These are phyloP conservation scores for Branchellion lobata DNA, from an alignment of 2,888 invertebrate genomes.

Conservation along the genomic window DNA sequence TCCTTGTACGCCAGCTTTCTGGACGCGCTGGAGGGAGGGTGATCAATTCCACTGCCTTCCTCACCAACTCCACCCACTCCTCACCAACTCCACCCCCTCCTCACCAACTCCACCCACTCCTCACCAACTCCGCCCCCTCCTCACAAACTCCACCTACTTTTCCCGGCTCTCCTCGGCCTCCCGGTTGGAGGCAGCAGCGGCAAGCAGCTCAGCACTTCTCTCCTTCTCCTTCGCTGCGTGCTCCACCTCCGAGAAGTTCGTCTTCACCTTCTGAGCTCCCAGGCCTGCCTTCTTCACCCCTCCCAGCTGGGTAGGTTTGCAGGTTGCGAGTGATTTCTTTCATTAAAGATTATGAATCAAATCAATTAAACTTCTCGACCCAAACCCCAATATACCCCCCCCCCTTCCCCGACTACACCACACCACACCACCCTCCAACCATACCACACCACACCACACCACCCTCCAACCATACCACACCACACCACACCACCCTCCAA, in stretches of 20 bases:
- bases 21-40: conserved; percentile 54
- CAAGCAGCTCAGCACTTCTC: conserved; percentile 66
- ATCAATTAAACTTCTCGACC: background rate
- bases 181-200: conserved; percentile 59
- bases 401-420: conserved; percentile 52
- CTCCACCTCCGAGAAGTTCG: conserved; percentile 92
- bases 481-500: conserved; percentile 48
- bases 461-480: conserved; percentile 56
- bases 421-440: background rate
- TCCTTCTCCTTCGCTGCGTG: conserved; percentile 82
- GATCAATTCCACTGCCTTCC: background rate
- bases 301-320: conserved; percentile 65
- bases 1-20: conserved; percentile 62
- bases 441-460: background rate
- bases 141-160: background rate
- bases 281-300: conserved; percentile 77
- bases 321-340: background rate
- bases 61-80: background rate
- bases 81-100: too few species aligned
- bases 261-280: conserved; percentile 89
- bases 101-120: too few species aligned
- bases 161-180: background rate
- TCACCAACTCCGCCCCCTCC: background rate
- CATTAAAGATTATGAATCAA: background rate
- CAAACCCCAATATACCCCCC: background rate